phyloP scores from a whole-genome alignment of 2,888 invertebrate species.

The Colletes collaris region DNA sequence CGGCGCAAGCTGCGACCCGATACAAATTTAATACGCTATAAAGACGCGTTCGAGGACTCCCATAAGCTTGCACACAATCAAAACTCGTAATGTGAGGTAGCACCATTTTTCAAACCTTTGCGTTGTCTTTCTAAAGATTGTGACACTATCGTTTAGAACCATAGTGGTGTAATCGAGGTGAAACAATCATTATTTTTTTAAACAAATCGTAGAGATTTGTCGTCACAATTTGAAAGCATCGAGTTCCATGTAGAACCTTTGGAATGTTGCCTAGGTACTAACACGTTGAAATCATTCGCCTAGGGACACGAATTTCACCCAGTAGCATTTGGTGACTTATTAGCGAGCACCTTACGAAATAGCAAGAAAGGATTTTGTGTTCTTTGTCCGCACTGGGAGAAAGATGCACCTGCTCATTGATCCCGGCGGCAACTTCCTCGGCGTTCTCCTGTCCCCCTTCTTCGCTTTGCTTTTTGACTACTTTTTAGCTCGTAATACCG shows the following conservation, averaged over 20 bases:
- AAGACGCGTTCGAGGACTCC: too few relatives aligned
- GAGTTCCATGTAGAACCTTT: conserved; percentile 40
- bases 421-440: conserved; percentile 62
- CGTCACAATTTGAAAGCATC: conserved; percentile 14
- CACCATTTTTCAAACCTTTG: too few relatives aligned
- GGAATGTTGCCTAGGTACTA: conserved; percentile 9
- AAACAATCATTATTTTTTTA: too few relatives aligned
- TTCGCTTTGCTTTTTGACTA: conserved; percentile 12
- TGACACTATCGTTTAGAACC: too few relatives aligned
- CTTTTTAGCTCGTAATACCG: not conserved
- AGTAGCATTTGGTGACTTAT: conserved; percentile 28
- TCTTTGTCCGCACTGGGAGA: conserved; percentile 67
- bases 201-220: too few relatives aligned
- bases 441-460: conserved; percentile 42
- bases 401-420: conserved; percentile 75
- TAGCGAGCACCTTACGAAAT: conserved; percentile 24
- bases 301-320: conserved; percentile 30
- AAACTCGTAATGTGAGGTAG: too few relatives aligned
- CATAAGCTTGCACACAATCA: not conserved
- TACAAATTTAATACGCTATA: conserved; percentile 31
- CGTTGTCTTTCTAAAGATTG: too few relatives aligned
- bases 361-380: conserved; percentile 47
- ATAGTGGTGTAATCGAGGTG: too few relatives aligned
- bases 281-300: conserved; percentile 17
- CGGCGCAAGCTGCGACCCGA: conserved; percentile 40